A percentile compares a stretch with the other conserved stretches of the same genome.
phyloP scores from a whole-genome alignment of 2,888 invertebrate species.

The Ophonus ardosiacus region DNA sequence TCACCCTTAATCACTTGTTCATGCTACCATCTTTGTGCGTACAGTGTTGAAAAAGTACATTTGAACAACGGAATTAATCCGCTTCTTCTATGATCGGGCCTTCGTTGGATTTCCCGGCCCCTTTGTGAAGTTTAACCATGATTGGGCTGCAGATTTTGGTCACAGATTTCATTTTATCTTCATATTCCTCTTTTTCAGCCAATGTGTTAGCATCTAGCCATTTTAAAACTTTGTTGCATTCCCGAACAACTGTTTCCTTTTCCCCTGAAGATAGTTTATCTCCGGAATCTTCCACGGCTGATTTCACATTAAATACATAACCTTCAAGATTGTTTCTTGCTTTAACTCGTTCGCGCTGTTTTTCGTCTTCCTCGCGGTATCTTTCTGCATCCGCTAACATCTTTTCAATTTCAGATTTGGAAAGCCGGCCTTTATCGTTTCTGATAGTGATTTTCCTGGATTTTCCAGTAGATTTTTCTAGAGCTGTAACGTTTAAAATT shows the following conservation, averaged over 20 bases:
- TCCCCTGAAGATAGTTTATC: slow-evolving; percentile 79
- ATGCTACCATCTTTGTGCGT: too few species aligned
- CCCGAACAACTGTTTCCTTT: slow-evolving; percentile 74
- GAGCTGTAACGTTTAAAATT: slow-evolving; percentile 79
- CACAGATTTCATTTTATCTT: slow-evolving; percentile 80
- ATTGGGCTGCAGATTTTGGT: slow-evolving; percentile 79
- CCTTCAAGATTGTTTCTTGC: slow-evolving; percentile 85
- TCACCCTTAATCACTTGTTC: too few species aligned
- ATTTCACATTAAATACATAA: slow-evolving; percentile 84
- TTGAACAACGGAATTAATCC: slow-evolving; percentile 67
- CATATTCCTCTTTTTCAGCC: slow-evolving; percentile 82
- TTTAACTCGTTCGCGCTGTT: slow-evolving; percentile 82
- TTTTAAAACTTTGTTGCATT: slow-evolving; percentile 80
- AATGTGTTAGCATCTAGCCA: slow-evolving; percentile 85
- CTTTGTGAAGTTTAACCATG: slow-evolving; percentile 78
- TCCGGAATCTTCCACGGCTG: slow-evolving; percentile 82
- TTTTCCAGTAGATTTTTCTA: slow-evolving; percentile 80
- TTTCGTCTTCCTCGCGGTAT: slow-evolving; percentile 85
- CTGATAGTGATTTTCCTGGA: slow-evolving; percentile 88
- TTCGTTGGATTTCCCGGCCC: slow-evolving; percentile 64
- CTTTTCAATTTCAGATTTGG: slow-evolving; percentile 89
- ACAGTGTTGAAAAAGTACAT: background rate
- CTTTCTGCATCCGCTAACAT: slow-evolving; percentile 87
- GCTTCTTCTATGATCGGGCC: slow-evolving; percentile 75
- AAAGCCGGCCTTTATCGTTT: slow-evolving; percentile 89